Conservation (phyloP, 2,888 invertebrate species). For the Dicyrtomina minuta region DNA sequence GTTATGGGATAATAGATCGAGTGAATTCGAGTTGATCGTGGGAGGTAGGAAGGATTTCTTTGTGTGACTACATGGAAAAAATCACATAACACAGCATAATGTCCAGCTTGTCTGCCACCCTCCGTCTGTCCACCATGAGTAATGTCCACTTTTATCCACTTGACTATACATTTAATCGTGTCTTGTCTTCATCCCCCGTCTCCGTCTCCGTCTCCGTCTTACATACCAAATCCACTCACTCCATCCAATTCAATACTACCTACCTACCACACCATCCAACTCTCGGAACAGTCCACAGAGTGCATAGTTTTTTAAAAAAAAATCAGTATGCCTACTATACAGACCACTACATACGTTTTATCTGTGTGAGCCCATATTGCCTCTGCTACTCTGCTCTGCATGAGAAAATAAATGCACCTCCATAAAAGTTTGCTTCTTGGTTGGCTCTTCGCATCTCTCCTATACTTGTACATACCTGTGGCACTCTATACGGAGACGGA, state of each 20-base stretch:
- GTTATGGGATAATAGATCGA: constrained; percentile 23
- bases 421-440: too few species aligned
- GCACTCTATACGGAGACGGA: too few species aligned
- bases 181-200: constrained; percentile 6
- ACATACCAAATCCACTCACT: background rate
- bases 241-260: too few species aligned
- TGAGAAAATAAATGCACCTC: too few species aligned
- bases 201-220: background rate
- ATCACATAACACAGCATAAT: constrained; percentile 16
- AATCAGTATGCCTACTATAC: background rate
- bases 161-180: constrained; percentile 17
- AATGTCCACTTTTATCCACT: constrained; percentile 31
- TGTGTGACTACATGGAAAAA: constrained; percentile 19
- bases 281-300: too few species aligned
- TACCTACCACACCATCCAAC: too few species aligned
- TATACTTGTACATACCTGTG: too few species aligned
- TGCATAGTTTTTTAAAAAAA: too few species aligned
- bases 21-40: constrained; percentile 32
- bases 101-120: constrained; percentile 29
- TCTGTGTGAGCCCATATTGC: too few species aligned
- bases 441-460: too few species aligned
- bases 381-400: too few species aligned
- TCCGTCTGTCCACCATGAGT: constrained; percentile 33
- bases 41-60: constrained; percentile 30
- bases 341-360: background rate